phyloP scores from a whole-genome alignment of 2,113 vertebrate genomes.

The Crypturellus undulatus region DNA sequence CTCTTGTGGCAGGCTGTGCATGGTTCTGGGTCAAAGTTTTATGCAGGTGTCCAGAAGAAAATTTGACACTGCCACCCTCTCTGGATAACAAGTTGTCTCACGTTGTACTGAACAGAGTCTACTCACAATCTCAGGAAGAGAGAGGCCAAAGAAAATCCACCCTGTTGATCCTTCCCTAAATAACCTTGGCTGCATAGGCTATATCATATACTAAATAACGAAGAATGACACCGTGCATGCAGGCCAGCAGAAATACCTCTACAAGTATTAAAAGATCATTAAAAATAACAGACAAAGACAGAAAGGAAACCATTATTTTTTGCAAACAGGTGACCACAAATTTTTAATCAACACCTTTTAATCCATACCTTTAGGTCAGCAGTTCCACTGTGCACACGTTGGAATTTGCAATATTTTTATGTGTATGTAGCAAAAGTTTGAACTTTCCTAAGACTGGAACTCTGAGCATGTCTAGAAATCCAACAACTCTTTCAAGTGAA shows the following conservation, averaged over 20 bases:
- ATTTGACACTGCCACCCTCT: neutral
- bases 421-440: neutral
- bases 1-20: neutral
- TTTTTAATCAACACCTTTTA: neutral
- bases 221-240: accelerated
- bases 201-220: neutral
- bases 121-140: neutral
- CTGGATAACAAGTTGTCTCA: neutral
- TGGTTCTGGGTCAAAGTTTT: neutral
- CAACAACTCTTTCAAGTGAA: neutral
- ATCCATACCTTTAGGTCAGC: neutral
- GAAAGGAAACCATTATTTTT: neutral
- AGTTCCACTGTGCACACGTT: neutral
- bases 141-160: neutral
- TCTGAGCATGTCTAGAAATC: neutral
- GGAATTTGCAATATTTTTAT: neutral
- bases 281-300: neutral
- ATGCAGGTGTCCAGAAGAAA: neutral
- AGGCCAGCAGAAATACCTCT: neutral
- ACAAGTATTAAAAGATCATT: neutral
- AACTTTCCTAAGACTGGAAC: accelerated
- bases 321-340: neutral
- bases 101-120: neutral
- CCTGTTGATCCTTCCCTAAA: neutral
- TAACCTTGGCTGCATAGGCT: neutral